Conservation (phyloP, 2,888 invertebrate species). For the Congeria kusceri region DNA sequence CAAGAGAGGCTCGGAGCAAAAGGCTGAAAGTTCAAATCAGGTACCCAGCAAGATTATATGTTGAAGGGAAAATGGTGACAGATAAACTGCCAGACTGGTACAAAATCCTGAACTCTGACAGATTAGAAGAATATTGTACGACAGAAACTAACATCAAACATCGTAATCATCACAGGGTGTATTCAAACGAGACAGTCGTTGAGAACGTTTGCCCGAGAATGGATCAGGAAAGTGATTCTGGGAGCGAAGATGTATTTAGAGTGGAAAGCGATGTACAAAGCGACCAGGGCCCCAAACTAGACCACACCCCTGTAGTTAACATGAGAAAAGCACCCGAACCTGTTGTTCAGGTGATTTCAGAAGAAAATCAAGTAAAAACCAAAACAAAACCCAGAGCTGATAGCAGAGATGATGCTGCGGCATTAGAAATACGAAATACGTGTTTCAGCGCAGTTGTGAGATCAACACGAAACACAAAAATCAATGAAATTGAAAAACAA, state of each 20-base stretch:
- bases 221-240: neutral
- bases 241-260: neutral
- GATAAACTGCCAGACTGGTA: slow-evolving; percentile 6
- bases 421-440: too few species aligned
- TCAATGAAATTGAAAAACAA: neutral
- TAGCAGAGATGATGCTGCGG: too few species aligned
- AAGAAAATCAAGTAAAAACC: too few species aligned
- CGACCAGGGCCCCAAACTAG: too few species aligned
- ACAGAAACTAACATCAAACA: neutral
- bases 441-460: too few species aligned
- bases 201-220: too few species aligned
- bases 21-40: neutral
- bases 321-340: too few species aligned
- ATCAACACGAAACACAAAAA: too few species aligned
- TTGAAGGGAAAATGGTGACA: neutral
- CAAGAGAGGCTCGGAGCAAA: neutral
- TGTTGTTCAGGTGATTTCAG: too few species aligned
- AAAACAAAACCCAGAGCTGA: too few species aligned
- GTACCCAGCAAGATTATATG: neutral
- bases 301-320: neutral
- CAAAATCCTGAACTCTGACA: neutral
- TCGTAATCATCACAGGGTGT: neutral
- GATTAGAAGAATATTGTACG: neutral
- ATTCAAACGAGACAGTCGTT: neutral
- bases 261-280: neutral